Evolutionary conservation across 1,140 invertebrate genomes (phyloP).

Genomic region (Drosophila lini): DNA sequence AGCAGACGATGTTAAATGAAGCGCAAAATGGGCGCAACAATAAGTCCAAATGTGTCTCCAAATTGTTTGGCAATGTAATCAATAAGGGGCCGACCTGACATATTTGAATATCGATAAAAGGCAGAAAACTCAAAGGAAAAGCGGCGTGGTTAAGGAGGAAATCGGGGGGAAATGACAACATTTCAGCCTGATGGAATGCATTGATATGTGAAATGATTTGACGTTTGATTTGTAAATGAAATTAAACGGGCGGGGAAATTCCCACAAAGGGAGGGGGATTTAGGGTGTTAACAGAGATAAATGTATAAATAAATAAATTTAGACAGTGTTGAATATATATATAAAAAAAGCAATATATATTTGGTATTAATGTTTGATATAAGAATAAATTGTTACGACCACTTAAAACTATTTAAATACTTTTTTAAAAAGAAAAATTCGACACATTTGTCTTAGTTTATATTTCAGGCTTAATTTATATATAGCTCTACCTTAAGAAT

Average conservation of each 20-base stretch:
- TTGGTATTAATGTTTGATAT: background rate
- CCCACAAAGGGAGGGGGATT: background rate
- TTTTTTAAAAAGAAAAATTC: background rate
- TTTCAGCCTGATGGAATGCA: slow-evolving; percentile 58
- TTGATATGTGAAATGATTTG: slow-evolving; percentile 77
- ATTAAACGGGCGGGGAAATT: slow-evolving; percentile 62
- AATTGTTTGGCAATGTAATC: slow-evolving; percentile 71
- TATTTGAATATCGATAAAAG: slow-evolving; percentile 46
- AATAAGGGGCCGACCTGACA: slow-evolving; percentile 47
- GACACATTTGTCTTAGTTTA: background rate
- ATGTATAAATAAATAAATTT: slow-evolving; percentile 22
- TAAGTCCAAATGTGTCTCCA: slow-evolving; percentile 54
- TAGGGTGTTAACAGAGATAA: slow-evolving; percentile 18
- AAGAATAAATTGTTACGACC: slow-evolving; percentile 3
- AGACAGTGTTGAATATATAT: background rate
- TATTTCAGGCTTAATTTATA: too few relatives aligned
- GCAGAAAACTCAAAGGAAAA: slow-evolving; percentile 21
- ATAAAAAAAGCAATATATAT: background rate
- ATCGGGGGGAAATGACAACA: slow-evolving; percentile 30
- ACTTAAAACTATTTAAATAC: background rate
- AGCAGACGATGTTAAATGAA: slow-evolving; percentile 65
- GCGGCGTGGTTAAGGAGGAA: background rate
- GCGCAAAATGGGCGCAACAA: slow-evolving; percentile 72
- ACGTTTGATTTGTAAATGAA: slow-evolving; percentile 76
- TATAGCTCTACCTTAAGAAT: too few relatives aligned